phyloP scores from a whole-genome alignment of 2,888 invertebrate species.

The Diaperis boleti region DNA sequence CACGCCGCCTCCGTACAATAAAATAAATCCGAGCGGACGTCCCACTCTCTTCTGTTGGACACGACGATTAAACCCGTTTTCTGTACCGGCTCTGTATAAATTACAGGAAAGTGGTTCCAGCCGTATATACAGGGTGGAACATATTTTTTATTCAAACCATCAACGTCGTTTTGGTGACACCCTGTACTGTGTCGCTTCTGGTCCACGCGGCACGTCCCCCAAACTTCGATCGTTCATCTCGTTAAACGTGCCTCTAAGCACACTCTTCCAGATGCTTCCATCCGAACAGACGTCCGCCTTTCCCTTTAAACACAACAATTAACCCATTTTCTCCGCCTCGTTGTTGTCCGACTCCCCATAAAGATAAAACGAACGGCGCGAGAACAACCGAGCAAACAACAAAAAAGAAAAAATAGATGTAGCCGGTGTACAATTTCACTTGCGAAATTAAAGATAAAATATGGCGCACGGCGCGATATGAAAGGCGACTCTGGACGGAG shows the following conservation, averaged over 20 bases:
- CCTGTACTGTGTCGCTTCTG: no score
- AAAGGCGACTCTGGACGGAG: background rate
- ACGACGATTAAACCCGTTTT: background rate
- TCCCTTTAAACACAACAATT: no score
- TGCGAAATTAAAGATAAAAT: background rate
- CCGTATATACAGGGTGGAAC: no score
- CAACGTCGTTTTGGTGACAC: no score
- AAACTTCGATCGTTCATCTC: background rate
- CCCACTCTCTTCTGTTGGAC: background rate
- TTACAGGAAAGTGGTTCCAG: no score
- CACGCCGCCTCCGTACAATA: background rate
- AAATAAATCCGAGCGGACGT: background rate
- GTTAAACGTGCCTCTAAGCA: no score
- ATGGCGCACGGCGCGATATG: background rate
- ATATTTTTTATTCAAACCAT: no score
- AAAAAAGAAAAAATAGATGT: background rate
- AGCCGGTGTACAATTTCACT: background rate
- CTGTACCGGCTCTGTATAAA: no score
- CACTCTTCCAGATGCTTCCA: no score
- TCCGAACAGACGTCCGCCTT: no score
- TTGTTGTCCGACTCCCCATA: background rate
- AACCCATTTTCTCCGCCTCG: background rate
- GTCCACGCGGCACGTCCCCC: background rate
- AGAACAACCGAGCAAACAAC: background rate
- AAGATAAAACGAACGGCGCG: slow-evolving; percentile 3